These are phyloP conservation scores for Pteropus alecto DNA, from an alignment of 2,113 vertebrate species.

Conservation along the genomic window DNA sequence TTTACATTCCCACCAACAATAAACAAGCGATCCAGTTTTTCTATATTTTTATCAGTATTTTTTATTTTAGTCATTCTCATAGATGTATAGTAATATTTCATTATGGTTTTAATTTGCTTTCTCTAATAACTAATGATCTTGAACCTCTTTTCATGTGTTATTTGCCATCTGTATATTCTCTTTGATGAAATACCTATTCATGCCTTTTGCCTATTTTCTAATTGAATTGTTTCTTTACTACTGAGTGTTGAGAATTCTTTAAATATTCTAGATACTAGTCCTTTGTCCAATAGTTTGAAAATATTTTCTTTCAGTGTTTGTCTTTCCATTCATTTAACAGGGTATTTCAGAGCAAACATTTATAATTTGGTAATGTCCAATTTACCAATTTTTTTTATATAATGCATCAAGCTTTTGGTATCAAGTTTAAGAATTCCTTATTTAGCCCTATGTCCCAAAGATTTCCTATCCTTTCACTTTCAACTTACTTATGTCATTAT, in stretches of 20 bases:
- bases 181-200: not conserved
- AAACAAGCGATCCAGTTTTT: not conserved
- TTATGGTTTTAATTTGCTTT: conserved; percentile 19
- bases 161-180: not conserved
- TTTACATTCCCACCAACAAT: not conserved
- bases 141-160: not conserved
- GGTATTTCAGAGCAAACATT: not conserved
- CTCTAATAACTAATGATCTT: not conserved
- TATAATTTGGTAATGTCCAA: not conserved
- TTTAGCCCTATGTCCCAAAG: not conserved
- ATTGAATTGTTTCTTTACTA: not conserved
- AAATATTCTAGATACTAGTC: not conserved
- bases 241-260: not conserved
- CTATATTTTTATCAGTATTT: not conserved
- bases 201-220: not conserved
- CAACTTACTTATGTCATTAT: not conserved
- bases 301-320: not conserved
- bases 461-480: not conserved
- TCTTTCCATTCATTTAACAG: not conserved
- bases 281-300: not conserved
- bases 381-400: not conserved
- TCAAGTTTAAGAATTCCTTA: not conserved
- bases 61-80: not conserved
- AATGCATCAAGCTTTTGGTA: not conserved
- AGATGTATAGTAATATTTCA: not conserved